A percentile compares a stretch with the other conserved stretches of the same genome.
Evolutionary conservation across 2,888 invertebrate species (phyloP).

Genomic region (Odontocerum albicorne): DNA sequence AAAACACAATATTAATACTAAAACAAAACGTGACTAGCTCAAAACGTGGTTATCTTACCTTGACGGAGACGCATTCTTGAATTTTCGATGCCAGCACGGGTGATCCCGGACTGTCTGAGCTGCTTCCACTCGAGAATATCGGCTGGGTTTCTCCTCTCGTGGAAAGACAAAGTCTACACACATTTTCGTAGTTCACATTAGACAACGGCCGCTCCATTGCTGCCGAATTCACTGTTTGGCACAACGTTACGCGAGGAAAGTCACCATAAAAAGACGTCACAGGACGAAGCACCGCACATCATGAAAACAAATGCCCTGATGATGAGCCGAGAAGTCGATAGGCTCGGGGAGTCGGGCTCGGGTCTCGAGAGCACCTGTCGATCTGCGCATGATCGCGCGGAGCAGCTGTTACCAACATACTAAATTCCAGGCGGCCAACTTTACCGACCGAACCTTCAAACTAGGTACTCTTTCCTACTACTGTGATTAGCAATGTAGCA

Average conservation of each 20-base stretch:
- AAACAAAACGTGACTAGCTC: conserved; percentile 1
- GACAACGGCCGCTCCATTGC: conserved; percentile 23
- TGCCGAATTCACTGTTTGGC: conserved; percentile 4
- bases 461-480: too few species aligned
- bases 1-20: conserved; percentile 17
- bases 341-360: conserved; percentile 56
- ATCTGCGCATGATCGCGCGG: conserved; percentile 58
- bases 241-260: conserved; percentile 3
- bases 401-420: conserved; percentile 8
- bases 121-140: conserved; percentile 61
- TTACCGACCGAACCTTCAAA: not conserved
- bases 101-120: conserved; percentile 57
- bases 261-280: conserved; percentile 24
- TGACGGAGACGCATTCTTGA: conserved; percentile 64
- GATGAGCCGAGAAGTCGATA: conserved; percentile 59
- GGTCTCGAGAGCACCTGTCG: conserved; percentile 53
- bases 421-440: conserved; percentile 1
- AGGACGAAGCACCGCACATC: conserved; percentile 58
- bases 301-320: conserved; percentile 60
- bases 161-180: conserved; percentile 66
- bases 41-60: conserved; percentile 55
- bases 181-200: conserved; percentile 41
- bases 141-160: conserved; percentile 62
- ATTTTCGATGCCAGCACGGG: conserved; percentile 64
- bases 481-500: too few species aligned